Evolutionary conservation across 2,888 invertebrate species (phyloP).

Genomic region (Spicauda simplicius): DNA sequence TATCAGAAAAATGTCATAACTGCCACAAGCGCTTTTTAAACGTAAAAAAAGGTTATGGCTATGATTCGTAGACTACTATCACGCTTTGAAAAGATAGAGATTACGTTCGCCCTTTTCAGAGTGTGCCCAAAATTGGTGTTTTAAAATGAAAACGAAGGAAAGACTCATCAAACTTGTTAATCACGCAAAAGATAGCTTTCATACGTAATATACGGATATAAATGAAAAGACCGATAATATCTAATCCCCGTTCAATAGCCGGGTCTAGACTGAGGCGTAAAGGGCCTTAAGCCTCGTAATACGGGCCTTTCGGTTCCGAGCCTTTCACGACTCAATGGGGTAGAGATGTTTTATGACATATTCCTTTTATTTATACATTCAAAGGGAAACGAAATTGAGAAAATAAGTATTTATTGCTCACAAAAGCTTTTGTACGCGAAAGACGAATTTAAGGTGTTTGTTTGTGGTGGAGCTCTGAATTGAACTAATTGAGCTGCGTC

Average conservation of each 20-base stretch:
- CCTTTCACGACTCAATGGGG: slow-evolving; percentile 27
- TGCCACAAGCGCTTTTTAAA: too few relatives aligned
- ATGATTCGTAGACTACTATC: too few relatives aligned
- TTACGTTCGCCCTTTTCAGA: too few relatives aligned
- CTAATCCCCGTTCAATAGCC: slow-evolving; percentile 25
- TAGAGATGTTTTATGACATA: slow-evolving; percentile 29
- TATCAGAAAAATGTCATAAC: too few relatives aligned
- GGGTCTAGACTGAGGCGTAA: slow-evolving; percentile 15
- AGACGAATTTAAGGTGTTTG: slow-evolving; percentile 13
- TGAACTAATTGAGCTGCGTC: slow-evolving; percentile 13
- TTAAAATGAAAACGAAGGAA: too few relatives aligned
- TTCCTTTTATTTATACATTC: slow-evolving; percentile 32
- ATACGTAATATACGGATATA: background rate
- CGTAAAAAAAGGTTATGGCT: too few relatives aligned
- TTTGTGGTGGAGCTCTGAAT: slow-evolving; percentile 2
- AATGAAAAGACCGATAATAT: slow-evolving; percentile 24
- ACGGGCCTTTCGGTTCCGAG: slow-evolving; percentile 14
- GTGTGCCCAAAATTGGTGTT: too few relatives aligned
- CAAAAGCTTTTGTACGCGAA: slow-evolving; percentile 20
- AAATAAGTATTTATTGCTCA: slow-evolving; percentile 31
- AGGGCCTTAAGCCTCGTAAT: slow-evolving; percentile 28
- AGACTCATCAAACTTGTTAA: background rate
- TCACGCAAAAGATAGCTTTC: background rate
- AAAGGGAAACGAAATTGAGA: slow-evolving; percentile 7
- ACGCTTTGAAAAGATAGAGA: too few relatives aligned